Evolutionary conservation across 1,140 invertebrate genomes (phyloP), one percentile per base, ranked within the genome.

Genomic region (Conus betulinus): DNA sequence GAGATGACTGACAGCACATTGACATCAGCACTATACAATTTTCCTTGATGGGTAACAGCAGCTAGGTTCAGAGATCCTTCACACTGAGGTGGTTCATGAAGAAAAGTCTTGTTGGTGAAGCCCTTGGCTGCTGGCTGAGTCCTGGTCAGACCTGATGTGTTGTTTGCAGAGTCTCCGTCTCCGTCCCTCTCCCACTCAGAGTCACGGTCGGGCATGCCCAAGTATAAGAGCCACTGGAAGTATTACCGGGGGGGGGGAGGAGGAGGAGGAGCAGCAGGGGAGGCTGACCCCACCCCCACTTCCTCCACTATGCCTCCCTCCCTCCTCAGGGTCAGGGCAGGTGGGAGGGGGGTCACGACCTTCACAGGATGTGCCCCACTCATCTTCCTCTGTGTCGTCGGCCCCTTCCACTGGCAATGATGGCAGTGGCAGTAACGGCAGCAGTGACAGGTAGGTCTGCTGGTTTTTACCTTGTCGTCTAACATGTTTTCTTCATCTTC

Each of bases 381-480:
- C 84, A 5, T 71, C 84, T n/a, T 84, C 83, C 11, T 7, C 27
- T 57, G 57, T 3, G 23, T 39, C 53, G 3, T 39, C 84, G 13
- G 83, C 15, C 13, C 23, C 23, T 15, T 71, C 71, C 90, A 83
- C 76, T 78, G 79, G 53, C 63, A n/a, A 79, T 55, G 74, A 83
- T 52, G 81, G 13, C 74, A 88, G 25, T 53, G 82, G 53, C 55
- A 89, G 85, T n/a, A 82, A 15, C 85, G 81, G 74, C 60, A 87
- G 53, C 20, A 84, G 5, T 55, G 82, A 78, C 51, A 83, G 63
- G 79, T 81, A 81, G 20, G 15, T 11, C 67, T 60, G 57, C 57
- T 60, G 57, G 15, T 15, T 78, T 7, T 78, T 78, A 11, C 25
- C 39, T 39, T 39, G 39, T 39, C 39, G 0, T 3, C 39, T 39